A percentile compares a stretch with the other conserved stretches of the same genome.
Evolutionary conservation across 1,140 invertebrate genomes (phyloP).

Genomic region (Bilobella aurantiaca): DNA sequence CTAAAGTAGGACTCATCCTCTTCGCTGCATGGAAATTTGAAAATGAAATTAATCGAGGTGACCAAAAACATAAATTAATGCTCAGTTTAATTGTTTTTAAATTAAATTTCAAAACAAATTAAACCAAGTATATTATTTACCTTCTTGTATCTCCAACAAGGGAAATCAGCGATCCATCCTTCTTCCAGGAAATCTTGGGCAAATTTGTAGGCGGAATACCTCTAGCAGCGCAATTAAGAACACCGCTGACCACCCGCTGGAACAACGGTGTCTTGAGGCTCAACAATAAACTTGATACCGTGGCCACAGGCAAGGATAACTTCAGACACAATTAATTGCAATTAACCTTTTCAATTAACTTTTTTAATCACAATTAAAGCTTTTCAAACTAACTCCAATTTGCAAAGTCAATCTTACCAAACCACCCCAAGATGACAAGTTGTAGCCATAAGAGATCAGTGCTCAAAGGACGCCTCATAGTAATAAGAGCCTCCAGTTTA

Average conservation of each 20-base stretch:
- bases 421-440: no score
- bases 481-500: no score
- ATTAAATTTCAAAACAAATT: no score
- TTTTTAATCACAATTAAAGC: background rate
- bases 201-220: slow-evolving; percentile 15
- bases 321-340: no score
- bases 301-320: background rate
- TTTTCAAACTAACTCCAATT: background rate
- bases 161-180: slow-evolving; percentile 36
- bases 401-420: no score
- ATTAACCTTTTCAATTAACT: background rate
- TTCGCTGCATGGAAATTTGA: slow-evolving; percentile 13
- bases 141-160: slow-evolving; percentile 37
- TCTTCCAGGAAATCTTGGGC: slow-evolving; percentile 40
- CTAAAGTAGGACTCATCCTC: slow-evolving; percentile 20
- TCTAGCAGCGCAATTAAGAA: slow-evolving; percentile 41
- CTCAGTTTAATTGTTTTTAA: no score
- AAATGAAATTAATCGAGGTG: background rate
- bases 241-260: slow-evolving; percentile 36
- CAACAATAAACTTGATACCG: slow-evolving; percentile 40
- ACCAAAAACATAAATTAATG: no score
- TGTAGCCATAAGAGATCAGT: no score
- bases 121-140: no score
- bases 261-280: slow-evolving; percentile 41
- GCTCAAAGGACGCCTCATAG: no score